Conservation (phyloP, 2,888 invertebrate species). For the Andrena haemorrhoa region DNA sequence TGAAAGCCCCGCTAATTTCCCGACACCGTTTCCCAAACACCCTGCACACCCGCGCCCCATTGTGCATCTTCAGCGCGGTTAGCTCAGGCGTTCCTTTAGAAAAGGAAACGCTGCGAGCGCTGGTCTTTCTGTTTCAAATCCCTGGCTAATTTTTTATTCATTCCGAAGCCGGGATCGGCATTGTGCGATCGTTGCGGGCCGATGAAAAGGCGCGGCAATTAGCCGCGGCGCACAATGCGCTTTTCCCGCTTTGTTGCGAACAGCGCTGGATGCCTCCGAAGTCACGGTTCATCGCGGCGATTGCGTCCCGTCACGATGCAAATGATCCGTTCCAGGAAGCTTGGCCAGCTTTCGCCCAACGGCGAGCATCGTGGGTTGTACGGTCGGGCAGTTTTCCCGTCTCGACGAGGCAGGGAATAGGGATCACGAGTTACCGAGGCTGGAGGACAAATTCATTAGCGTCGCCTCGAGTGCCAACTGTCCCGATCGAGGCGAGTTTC, state of each 20-base stretch:
- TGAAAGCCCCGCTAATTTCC: not conserved
- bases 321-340: constrained; percentile 41
- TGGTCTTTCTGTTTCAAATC: constrained; percentile 4
- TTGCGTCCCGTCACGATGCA: constrained; percentile 54
- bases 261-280: constrained; percentile 7
- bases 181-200: constrained; percentile 12
- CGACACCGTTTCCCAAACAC: not conserved
- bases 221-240: constrained; percentile 40
- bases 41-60: not conserved
- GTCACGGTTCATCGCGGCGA: constrained; percentile 46
- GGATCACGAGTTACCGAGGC: not conserved
- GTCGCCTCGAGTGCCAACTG: constrained; percentile 11
- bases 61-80: not conserved
- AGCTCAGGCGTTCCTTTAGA: constrained; percentile 1
- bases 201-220: constrained; percentile 57
- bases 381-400: not conserved
- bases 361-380: not conserved
- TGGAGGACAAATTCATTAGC: constrained; percentile 61
- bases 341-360: not conserved
- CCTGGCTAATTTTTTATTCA: constrained; percentile 44
- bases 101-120: not conserved
- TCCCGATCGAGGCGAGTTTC: not conserved
- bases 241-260: constrained; percentile 46
- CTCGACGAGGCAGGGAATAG: not conserved
- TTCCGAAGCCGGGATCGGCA: constrained; percentile 16